phyloP scores from a whole-genome alignment of 1,140 invertebrate genomes.

The Eupristina koningsbergeri region DNA sequence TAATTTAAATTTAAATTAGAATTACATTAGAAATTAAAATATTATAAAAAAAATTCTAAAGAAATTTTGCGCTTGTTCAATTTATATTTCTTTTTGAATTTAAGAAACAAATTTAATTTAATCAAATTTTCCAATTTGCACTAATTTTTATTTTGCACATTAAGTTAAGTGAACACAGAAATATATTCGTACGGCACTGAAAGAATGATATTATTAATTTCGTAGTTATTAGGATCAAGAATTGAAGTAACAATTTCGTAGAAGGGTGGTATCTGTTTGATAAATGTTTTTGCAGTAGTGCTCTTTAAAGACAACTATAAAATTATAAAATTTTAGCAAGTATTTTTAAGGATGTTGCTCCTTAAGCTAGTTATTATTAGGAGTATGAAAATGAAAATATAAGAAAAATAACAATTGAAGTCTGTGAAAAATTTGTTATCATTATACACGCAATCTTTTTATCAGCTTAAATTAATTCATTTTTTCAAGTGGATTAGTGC shows the following conservation, averaged over 20 bases:
- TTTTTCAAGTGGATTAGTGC: not conserved
- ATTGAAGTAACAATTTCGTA: slow-evolving; percentile 28
- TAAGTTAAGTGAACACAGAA: not conserved
- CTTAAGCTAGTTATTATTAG: not conserved
- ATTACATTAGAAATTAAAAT: too few relatives aligned
- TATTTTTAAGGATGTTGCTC: slow-evolving; percentile 36
- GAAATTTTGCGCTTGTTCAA: too few relatives aligned
- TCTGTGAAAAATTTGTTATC: not conserved
- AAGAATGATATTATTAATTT: not conserved
- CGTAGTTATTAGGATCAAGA: not conserved
- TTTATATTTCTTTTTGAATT: too few relatives aligned
- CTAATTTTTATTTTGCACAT: slow-evolving; percentile 34
- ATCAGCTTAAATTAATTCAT: not conserved
- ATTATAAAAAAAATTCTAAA: too few relatives aligned
- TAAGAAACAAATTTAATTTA: not conserved
- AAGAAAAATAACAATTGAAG: not conserved
- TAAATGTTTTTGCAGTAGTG: slow-evolving; percentile 36
- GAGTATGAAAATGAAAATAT: slow-evolving; percentile 24
- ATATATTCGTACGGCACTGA: not conserved
- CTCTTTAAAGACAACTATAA: slow-evolving; percentile 2
- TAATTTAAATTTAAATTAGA: too few relatives aligned
- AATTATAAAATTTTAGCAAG: slow-evolving; percentile 20
- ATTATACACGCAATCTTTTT: not conserved
- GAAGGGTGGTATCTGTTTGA: slow-evolving; percentile 17
- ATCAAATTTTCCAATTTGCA: slow-evolving; percentile 40